Conservation (phyloP, 2,888 invertebrate species). For the Microchrysa polita region DNA sequence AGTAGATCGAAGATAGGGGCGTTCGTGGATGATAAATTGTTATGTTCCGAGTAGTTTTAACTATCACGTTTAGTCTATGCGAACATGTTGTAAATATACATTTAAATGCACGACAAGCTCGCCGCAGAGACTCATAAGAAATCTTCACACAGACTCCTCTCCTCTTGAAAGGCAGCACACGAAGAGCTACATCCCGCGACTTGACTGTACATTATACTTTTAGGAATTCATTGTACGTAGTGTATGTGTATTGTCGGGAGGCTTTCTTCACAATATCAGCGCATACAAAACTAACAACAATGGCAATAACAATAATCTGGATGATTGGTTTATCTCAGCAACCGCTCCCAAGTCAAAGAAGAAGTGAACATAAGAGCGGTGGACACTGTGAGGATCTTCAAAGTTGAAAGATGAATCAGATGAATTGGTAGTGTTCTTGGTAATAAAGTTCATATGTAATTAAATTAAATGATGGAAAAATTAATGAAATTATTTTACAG, state of each 20-base stretch:
- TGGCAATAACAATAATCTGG: slow-evolving; percentile 39
- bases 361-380: neutral
- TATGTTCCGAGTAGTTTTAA: slow-evolving; percentile 50
- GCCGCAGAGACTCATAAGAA: neutral
- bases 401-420: slow-evolving; percentile 8
- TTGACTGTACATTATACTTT: neutral
- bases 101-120: slow-evolving; percentile 40
- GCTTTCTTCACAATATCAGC: neutral
- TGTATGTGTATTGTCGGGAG: too few relatives aligned
- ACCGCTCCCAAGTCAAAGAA: neutral
- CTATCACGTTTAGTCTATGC: slow-evolving; percentile 50
- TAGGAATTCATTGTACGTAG: slow-evolving; percentile 4
- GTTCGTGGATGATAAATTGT: slow-evolving; percentile 50
- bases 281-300: slow-evolving; percentile 20
- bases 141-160: neutral
- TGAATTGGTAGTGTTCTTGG: neutral
- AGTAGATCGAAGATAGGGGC: slow-evolving; percentile 50
- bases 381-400: neutral
- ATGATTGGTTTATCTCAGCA: slow-evolving; percentile 26
- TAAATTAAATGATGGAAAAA: neutral
- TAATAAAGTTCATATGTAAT: neutral
- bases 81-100: slow-evolving; percentile 50
- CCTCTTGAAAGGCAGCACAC: neutral
- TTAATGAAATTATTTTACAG: too few relatives aligned
- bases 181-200: neutral